These are phyloP conservation scores for Tamandua tetradactyla DNA, from an alignment of 2,797 vertebrate genomes.

Conservation along the genomic window DNA sequence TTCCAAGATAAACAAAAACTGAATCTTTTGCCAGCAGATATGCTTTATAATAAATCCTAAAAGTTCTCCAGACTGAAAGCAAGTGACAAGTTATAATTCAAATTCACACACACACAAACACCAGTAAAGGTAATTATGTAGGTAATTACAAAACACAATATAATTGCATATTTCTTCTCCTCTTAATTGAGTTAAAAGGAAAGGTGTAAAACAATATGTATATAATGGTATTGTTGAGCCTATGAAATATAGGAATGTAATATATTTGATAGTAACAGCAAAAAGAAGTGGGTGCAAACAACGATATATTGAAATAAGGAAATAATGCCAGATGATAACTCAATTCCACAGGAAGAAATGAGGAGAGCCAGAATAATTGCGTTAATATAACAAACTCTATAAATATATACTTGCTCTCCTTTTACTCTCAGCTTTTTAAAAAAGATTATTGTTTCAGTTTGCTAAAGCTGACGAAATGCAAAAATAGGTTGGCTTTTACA, in stretches of 20 bases:
- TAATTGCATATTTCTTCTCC: background rate
- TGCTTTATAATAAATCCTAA: background rate
- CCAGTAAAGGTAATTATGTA: background rate
- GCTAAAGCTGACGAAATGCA: too few relatives aligned
- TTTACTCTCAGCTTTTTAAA: background rate
- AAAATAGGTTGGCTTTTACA: too few relatives aligned
- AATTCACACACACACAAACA: background rate
- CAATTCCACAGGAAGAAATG: background rate
- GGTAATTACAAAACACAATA: background rate
- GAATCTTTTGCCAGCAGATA: background rate
- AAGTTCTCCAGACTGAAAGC: background rate
- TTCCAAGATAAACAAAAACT: background rate
- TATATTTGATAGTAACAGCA: background rate
- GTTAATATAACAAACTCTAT: background rate
- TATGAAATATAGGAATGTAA: background rate
- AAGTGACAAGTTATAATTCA: background rate
- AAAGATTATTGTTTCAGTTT: background rate
- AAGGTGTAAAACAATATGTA: background rate
- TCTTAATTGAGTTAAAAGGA: background rate
- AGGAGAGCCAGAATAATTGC: background rate
- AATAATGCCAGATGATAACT: background rate
- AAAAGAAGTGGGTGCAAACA: background rate
- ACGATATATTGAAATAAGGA: conserved; percentile 4
- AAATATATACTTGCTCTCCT: background rate
- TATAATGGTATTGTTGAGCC: background rate